These are phyloP conservation scores for Andrena cerasifolii DNA, from an alignment of 1,140 invertebrate genomes.

Conservation along the genomic window DNA sequence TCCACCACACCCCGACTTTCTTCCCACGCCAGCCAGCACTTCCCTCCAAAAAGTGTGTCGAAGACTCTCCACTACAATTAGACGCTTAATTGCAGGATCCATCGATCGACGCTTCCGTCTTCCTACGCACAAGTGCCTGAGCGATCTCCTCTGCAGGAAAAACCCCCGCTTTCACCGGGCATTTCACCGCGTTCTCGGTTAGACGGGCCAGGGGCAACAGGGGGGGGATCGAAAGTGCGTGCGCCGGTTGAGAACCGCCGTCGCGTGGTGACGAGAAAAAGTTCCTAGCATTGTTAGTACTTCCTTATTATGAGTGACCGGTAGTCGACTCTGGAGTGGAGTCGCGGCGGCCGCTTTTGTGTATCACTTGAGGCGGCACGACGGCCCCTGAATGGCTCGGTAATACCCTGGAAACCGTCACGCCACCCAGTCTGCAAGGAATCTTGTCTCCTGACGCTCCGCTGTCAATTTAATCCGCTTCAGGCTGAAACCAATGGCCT, in stretches of 20 bases:
- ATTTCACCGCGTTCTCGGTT: slow-evolving; percentile 26
- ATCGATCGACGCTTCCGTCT: slow-evolving; percentile 46
- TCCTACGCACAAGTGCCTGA: slow-evolving; percentile 22
- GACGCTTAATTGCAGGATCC: slow-evolving; percentile 23
- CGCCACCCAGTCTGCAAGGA: slow-evolving; percentile 46
- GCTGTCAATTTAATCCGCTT: slow-evolving; percentile 42
- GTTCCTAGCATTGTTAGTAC: slow-evolving; percentile 63
- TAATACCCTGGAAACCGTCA: slow-evolving; percentile 44
- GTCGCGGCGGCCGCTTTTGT: slow-evolving; percentile 59
- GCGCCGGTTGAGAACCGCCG: slow-evolving; percentile 47
- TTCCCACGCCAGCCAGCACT: too few relatives aligned
- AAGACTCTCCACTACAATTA: slow-evolving; percentile 1
- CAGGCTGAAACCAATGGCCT: slow-evolving; percentile 34
- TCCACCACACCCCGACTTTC: not conserved
- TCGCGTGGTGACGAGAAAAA: slow-evolving; percentile 43
- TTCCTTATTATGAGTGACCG: slow-evolving; percentile 67
- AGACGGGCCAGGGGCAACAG: too few relatives aligned
- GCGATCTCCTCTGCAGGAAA: slow-evolving; percentile 2
- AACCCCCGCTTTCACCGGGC: slow-evolving; percentile 26
- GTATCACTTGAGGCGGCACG: slow-evolving; percentile 64
- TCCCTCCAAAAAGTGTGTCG: not conserved
- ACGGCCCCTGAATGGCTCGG: slow-evolving; percentile 56
- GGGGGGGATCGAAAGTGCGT: too few relatives aligned
- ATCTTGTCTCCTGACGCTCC: slow-evolving; percentile 33
- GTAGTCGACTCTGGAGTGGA: slow-evolving; percentile 51